A percentile compares a stretch with the other conserved stretches of the same genome.
Evolutionary conservation across 1,140 invertebrate genomes (phyloP).

Genomic region (Callitettix versicolor): DNA sequence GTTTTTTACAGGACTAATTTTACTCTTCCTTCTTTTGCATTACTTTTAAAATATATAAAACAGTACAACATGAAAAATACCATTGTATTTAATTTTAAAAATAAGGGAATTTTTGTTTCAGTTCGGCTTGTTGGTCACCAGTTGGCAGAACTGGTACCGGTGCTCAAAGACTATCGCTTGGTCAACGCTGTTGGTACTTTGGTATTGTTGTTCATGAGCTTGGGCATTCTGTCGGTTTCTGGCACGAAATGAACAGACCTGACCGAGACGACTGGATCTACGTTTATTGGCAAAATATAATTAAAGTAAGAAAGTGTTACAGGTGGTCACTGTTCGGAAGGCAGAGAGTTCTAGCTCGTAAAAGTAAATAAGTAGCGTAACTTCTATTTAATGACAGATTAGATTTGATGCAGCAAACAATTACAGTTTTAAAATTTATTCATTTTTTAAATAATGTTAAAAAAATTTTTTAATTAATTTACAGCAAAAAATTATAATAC

Average conservation of each 20-base stretch:
- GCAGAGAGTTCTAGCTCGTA: too few relatives aligned
- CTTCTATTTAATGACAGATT: neutral
- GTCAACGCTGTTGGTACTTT: slow-evolving; percentile 30
- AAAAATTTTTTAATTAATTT: too few relatives aligned
- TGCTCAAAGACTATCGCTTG: slow-evolving; percentile 30
- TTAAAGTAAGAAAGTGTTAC: slow-evolving; percentile 19
- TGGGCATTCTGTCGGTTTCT: slow-evolving; percentile 34
- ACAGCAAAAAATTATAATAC: too few relatives aligned
- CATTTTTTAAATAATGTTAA: neutral
- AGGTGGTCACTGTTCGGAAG: too few relatives aligned
- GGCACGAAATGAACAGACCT: slow-evolving; percentile 35
- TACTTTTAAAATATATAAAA: too few relatives aligned
- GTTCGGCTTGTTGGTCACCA: slow-evolving; percentile 32
- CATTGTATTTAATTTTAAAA: too few relatives aligned
- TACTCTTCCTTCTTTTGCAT: too few relatives aligned
- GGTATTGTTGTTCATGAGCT: slow-evolving; percentile 35
- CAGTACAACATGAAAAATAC: too few relatives aligned
- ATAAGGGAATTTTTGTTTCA: slow-evolving; percentile 11
- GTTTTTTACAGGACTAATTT: too few relatives aligned
- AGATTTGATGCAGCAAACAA: too few relatives aligned
- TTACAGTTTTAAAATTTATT: neutral
- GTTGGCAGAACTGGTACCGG: slow-evolving; percentile 28
- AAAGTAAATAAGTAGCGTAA: neutral
- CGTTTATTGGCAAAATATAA: slow-evolving; percentile 31
- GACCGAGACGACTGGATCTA: slow-evolving; percentile 34